A percentile compares a stretch with the other conserved stretches of the same genome.
Evolutionary conservation across 2,113 vertebrate species (phyloP).

Genomic region (Neopipo cinnamomea): DNA sequence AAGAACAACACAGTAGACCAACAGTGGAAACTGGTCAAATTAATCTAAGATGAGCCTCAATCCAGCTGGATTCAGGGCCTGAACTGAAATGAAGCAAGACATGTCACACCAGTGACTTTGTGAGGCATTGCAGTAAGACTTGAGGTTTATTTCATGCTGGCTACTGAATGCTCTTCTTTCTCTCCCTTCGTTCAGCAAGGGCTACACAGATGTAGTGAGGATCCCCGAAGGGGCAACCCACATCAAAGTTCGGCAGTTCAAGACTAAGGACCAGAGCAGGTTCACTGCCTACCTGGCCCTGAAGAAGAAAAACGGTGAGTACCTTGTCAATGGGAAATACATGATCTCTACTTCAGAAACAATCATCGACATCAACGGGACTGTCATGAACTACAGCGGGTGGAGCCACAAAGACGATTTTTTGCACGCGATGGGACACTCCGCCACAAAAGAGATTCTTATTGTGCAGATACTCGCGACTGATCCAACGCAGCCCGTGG

Average conservation of each 20-base stretch:
- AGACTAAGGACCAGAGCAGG: conserved; percentile 88
- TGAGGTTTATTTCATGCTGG: neutral
- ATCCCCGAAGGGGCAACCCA: conserved; percentile 93
- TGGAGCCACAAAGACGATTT: conserved; percentile 95
- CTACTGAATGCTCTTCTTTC: neutral
- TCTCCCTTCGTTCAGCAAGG: conserved; percentile 80
- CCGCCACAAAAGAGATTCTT: conserved; percentile 84
- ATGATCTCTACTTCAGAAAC: conserved; percentile 98
- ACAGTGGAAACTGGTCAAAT: neutral
- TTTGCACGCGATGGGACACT: conserved; percentile 91
- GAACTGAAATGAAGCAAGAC: neutral
- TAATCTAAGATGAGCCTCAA: neutral
- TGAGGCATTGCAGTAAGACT: neutral
- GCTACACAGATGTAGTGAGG: conserved; percentile 95
- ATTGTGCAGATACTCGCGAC: conserved; percentile 92
- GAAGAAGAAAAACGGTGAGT: conserved; percentile 85
- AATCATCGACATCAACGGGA: conserved; percentile 90
- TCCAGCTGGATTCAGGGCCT: neutral
- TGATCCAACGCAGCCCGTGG: conserved; percentile 85
- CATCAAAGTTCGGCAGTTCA: conserved; percentile 95
- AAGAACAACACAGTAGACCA: neutral
- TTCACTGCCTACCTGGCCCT: conserved; percentile 93
- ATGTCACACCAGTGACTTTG: neutral
- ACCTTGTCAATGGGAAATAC: conserved; percentile 95
- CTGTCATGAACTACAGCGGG: conserved; percentile 96